Conservation (phyloP, 2,113 vertebrate species). For the Protobothrops mucrosquamatus region DNA sequence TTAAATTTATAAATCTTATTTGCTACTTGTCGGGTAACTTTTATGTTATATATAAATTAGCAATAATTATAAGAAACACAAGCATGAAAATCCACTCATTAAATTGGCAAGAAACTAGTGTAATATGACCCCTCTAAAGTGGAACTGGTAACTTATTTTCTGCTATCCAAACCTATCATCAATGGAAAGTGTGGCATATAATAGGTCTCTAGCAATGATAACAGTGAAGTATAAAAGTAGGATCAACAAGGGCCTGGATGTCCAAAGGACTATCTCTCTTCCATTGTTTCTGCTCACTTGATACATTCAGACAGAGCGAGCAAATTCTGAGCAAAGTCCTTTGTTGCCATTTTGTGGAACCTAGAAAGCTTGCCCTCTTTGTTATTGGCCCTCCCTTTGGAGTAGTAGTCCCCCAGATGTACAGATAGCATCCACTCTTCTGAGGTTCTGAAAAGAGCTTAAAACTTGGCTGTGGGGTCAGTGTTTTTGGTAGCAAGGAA, state of each 20-base stretch:
- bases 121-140: background rate
- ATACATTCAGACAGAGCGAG: background rate
- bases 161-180: background rate
- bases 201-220: background rate
- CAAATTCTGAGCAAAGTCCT: background rate
- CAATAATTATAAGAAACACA: background rate
- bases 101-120: background rate
- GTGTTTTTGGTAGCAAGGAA: background rate
- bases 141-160: background rate
- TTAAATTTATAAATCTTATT: background rate
- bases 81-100: background rate
- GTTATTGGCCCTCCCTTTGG: background rate
- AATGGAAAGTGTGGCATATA: background rate
- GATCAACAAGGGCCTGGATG: background rate
- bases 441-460: background rate
- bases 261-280: background rate
- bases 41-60: background rate
- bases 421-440: background rate
- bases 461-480: background rate
- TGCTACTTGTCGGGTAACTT: background rate
- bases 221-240: background rate
- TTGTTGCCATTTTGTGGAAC: background rate
- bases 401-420: background rate
- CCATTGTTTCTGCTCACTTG: background rate
- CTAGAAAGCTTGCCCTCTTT: background rate